Evolutionary conservation across 2,113 vertebrate species (phyloP), one percentile per base, ranked within the genome.

Genomic region (Oreochromis aureus): DNA sequence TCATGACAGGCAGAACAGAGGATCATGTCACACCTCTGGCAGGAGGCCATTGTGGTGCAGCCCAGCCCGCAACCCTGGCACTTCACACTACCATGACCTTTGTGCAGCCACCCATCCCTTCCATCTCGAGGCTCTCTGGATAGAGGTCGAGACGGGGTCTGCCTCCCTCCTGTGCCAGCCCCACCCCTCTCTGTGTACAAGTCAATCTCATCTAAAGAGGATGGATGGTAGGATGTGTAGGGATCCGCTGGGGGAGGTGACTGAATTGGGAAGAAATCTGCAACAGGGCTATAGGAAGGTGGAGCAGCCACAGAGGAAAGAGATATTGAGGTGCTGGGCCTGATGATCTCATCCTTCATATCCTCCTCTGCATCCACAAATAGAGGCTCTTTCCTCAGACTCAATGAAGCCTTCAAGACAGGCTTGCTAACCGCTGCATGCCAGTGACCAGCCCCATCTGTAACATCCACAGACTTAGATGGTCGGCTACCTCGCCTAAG

Each of bases 181-280:
- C 69, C 92, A 3, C 98, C 99, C 0, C 97, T 95, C 82, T 99
- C 99, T 0, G 99, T 99, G 91, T 99, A 99, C 36, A 99, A 96
- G 94, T 99, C 99, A 56, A 99, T 96, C 56, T 99, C 98, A 41
- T 99, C 99, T 95, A 98, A 96, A 66, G 98, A 95, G 9, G 98
- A 97, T 91, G 98, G 96, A n/a, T 98, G 96, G 94, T 97, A 95
- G 55, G 97, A 95, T 34, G 97, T 95, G 89, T 97, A 97, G 58
- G 98, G 89, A 81, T 97, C 96, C 2, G 92, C 81, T 1, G 93
- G 94, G 1, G 96, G 97, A 86, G 95, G 97, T 56, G 95, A 97
- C 82, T 98, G 96, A n/a, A 96, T 54, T 5, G 97, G 96, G 71
- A 97, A 96, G 88, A 97, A 98, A 46, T 98, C 98, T 0, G 97